phyloP scores from a whole-genome alignment of 2,888 invertebrate species.

The Operophtera brumata region DNA sequence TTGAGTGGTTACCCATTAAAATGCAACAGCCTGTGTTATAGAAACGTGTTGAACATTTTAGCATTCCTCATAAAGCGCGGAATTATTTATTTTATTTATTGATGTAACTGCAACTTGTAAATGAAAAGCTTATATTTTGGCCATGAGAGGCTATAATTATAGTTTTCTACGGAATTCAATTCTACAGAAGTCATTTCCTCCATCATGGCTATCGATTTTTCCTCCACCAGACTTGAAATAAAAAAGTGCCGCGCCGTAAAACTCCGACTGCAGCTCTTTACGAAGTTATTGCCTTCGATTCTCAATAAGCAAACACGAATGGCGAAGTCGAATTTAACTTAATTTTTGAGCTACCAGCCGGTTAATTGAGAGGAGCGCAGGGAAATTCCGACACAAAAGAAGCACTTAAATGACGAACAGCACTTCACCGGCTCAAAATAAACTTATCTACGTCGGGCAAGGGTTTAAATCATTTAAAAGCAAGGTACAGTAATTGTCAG shows the following conservation, averaged over 20 bases:
- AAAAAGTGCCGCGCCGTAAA: slow-evolving; percentile 21
- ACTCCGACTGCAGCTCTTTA: slow-evolving; percentile 46
- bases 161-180: no score
- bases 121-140: no score
- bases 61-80: no score
- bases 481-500: slow-evolving; percentile 68
- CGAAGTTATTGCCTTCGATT: slow-evolving; percentile 68
- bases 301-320: slow-evolving; percentile 72
- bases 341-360: slow-evolving; percentile 76
- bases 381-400: slow-evolving; percentile 78
- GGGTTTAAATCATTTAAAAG: slow-evolving; percentile 75
- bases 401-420: slow-evolving; percentile 75
- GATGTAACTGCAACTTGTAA: no score
- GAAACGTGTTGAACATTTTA: no score
- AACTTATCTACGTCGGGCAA: slow-evolving; percentile 78
- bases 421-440: slow-evolving; percentile 77
- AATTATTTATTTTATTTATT: no score
- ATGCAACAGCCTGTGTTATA: no score
- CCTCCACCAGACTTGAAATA: slow-evolving; percentile 11
- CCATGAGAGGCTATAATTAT: no score
- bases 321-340: slow-evolving; percentile 76
- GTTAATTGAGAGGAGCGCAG: slow-evolving; percentile 74
- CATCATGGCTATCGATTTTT: slow-evolving; percentile 4
- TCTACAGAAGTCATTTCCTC: no score
- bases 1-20: no score